Evolutionary conservation across 2,797 vertebrate species (phyloP).

Genomic region (Mionectes olivaceus): DNA sequence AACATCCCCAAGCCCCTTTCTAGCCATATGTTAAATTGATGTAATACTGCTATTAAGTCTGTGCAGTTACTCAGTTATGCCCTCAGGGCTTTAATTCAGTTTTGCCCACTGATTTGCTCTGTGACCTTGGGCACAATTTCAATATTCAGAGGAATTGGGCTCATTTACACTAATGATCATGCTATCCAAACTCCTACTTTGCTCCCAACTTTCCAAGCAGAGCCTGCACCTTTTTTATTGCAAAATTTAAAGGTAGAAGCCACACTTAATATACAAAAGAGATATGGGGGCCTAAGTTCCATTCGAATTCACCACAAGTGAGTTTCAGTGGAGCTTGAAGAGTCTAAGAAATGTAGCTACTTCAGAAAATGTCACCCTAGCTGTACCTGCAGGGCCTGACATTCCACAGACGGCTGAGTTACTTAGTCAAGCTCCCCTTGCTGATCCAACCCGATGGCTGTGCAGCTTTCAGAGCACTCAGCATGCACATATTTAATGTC

Average conservation of each 20-base stretch:
- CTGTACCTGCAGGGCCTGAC: constrained; percentile 21
- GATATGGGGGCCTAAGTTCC: not conserved
- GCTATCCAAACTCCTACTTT: not conserved
- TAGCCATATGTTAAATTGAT: not conserved
- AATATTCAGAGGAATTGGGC: not conserved
- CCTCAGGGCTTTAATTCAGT: not conserved
- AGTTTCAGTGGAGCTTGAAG: not conserved
- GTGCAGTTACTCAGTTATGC: not conserved
- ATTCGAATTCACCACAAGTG: not conserved
- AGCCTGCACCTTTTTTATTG: not conserved
- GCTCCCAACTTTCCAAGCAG: not conserved
- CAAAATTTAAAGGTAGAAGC: not conserved
- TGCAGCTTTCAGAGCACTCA: not conserved
- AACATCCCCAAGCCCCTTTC: not conserved
- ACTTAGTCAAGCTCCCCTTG: not conserved
- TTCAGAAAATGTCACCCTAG: constrained; percentile 23
- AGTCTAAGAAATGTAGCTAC: not conserved
- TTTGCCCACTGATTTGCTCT: constrained; percentile 4
- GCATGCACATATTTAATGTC: not conserved
- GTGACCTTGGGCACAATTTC: not conserved
- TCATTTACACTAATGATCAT: not conserved
- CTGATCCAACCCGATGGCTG: not conserved
- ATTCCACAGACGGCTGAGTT: not conserved
- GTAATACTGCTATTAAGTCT: not conserved
- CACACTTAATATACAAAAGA: not conserved